Base-by-base conservation (phyloP, 2,113 vertebrate genomes). In the Sapajus apella region DNA sequence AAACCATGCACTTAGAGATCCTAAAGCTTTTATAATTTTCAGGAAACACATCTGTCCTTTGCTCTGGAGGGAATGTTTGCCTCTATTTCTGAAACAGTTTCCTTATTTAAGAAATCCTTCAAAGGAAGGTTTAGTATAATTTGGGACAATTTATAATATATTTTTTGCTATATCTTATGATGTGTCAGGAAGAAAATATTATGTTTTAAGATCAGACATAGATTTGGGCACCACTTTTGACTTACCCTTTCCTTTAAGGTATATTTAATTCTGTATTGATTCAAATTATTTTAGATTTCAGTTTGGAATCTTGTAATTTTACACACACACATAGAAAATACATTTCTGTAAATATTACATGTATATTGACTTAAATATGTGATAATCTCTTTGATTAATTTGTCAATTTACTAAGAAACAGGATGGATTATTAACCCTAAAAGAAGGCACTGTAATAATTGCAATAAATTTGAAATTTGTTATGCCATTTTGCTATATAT, bases 271-370 rank as follows among this genome's bases (percentile, higher is more conserved):
- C 12, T 87, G 3, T 37, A 73, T 76, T 90, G 18, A 94, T 82
- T 93, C 7, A 93, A 47, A 97, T 83, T 86, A 75, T 58, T 84
- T 14, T 56, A 86, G 18, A 10, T 56, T 21, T 97, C 72, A 82
- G 5, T 37, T 81, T 30, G 80, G n/a, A 88, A n/a, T 75, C 20
- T 45, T 50, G 2, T 35, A 80, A 76, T 73, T 93, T 76, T 27
- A 52, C 45, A 58, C 6, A 61, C 4, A 70, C 6, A 81, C 4
- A 93, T 0, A 77, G 10, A 21, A 82, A 61, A 64, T 81, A 32
- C 17, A 47, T 70, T 77, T 93, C 30, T 76, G 12, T 11, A 96
- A 68, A 30, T 68, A 68, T 2, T 45, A n/a, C 2, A 68, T 40
- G 0, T 52, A 0, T 35, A 55, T 9, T 82, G 18, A 93, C 25